Conservation (phyloP, 2,888 invertebrate species). For the Dynastes hyllus region DNA sequence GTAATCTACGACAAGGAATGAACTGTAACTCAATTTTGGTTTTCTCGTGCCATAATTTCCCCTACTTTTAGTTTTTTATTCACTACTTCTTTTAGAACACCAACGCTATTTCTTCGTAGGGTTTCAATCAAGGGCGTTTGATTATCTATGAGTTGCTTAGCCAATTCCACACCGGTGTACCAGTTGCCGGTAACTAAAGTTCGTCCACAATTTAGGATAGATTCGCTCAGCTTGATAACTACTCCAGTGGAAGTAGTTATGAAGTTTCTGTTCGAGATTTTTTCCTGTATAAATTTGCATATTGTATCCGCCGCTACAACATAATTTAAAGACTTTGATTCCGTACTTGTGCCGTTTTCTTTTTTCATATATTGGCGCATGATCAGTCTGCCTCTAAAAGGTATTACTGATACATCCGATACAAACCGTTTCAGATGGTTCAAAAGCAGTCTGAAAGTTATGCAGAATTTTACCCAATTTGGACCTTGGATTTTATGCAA, state of each 20-base stretch:
- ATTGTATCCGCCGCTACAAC: too few relatives aligned
- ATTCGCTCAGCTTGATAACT: constrained; percentile 47
- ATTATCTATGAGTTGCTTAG: not conserved
- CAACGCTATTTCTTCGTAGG: not conserved
- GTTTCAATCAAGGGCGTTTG: not conserved
- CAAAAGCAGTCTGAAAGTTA: not conserved
- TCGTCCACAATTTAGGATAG: constrained; percentile 44
- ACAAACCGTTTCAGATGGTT: constrained; percentile 23
- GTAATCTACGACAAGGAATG: not conserved
- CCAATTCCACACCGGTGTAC: constrained; percentile 40
- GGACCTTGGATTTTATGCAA: too few relatives aligned
- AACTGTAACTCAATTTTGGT: not conserved
- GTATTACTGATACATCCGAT: constrained; percentile 32
- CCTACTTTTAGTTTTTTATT: not conserved
- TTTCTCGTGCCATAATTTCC: not conserved
- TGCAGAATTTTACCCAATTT: too few relatives aligned
- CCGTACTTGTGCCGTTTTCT: too few relatives aligned
- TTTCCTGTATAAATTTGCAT: too few relatives aligned
- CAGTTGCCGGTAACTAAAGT: constrained; percentile 51
- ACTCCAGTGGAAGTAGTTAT: not conserved
- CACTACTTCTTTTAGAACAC: not conserved
- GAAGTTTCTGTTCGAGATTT: too few relatives aligned
- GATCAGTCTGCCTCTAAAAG: constrained; percentile 11
- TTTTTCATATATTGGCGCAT: too few relatives aligned
- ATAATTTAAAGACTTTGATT: too few relatives aligned